phyloP scores from a whole-genome alignment of 2,797 vertebrate genomes.

The Aldrovandia affinis region DNA sequence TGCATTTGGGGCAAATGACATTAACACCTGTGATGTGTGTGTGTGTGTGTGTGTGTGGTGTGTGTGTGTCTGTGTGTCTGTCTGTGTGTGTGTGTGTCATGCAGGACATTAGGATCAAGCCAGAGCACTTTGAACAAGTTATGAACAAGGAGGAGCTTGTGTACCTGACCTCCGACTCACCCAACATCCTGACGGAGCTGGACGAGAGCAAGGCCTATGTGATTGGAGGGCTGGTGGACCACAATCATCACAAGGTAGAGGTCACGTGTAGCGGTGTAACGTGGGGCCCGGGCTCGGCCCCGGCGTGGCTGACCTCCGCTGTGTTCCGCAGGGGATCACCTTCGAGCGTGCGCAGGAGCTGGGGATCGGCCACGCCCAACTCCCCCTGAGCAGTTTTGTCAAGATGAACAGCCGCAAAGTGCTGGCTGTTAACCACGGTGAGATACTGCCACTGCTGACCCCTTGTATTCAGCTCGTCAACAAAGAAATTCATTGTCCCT shows the following conservation, averaged over 20 bases:
- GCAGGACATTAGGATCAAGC: constrained; percentile 86
- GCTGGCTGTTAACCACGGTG: constrained; percentile 94
- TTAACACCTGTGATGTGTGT: constrained; percentile 29
- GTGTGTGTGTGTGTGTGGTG: background rate
- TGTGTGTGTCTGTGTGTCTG: constrained; percentile 3
- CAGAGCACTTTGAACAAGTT: constrained; percentile 85
- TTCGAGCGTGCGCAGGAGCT: constrained; percentile 84
- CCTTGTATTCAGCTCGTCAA: background rate
- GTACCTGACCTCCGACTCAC: constrained; percentile 96
- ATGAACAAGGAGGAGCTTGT: constrained; percentile 86
- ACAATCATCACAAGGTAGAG: constrained; percentile 95
- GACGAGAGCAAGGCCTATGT: constrained; percentile 92
- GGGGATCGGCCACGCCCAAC: constrained; percentile 89
- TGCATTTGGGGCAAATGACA: constrained; percentile 7
- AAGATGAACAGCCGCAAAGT: constrained; percentile 98
- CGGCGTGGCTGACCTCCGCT: background rate
- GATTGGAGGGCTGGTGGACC: constrained; percentile 97
- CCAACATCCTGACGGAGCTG: constrained; percentile 85
- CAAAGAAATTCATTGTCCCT: background rate
- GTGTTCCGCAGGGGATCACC: constrained; percentile 78
- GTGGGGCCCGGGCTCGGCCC: background rate
- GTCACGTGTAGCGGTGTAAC: background rate
- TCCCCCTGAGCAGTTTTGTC: constrained; percentile 90
- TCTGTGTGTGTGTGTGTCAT: background rate
- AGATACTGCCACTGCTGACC: constrained; percentile 45